Evolutionary conservation across 2,888 invertebrate genomes (phyloP).

Genomic region (Trichopoda pennipes): DNA sequence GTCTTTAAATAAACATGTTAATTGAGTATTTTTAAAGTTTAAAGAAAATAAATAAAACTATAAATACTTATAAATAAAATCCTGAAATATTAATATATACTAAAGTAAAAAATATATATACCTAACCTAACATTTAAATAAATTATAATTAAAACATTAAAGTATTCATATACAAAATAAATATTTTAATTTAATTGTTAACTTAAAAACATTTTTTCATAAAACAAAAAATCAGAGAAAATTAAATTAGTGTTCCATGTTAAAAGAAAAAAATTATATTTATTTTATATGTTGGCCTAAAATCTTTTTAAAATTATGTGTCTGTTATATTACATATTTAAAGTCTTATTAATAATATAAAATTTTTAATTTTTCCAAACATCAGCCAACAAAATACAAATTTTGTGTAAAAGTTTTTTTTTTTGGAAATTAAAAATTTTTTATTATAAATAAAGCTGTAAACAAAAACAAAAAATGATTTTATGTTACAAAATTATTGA

Average conservation of each 20-base stretch:
- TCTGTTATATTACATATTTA: background rate
- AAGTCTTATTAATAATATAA: background rate
- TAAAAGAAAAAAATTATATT: background rate
- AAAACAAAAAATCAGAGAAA: background rate
- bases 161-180: constrained; percentile 38
- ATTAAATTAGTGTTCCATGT: constrained; percentile 44
- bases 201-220: constrained; percentile 7
- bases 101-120: constrained; percentile 17
- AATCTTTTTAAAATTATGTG: constrained; percentile 6
- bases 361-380: background rate
- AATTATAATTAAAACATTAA: constrained; percentile 30
- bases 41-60: constrained; percentile 44
- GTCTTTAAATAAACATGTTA: constrained; percentile 72
- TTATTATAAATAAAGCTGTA: background rate
- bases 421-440: background rate
- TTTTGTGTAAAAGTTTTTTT: background rate
- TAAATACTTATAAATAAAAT: constrained; percentile 33
- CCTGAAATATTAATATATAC: constrained; percentile 11
- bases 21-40: constrained; percentile 55
- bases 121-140: constrained; percentile 45
- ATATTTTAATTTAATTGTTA: constrained; percentile 42
- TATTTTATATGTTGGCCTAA: constrained; percentile 41
- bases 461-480: background rate
- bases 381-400: background rate
- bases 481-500: constrained; percentile 17